Conservation (phyloP, 2,888 invertebrate species). For the Pachymerium ferrugineum region DNA sequence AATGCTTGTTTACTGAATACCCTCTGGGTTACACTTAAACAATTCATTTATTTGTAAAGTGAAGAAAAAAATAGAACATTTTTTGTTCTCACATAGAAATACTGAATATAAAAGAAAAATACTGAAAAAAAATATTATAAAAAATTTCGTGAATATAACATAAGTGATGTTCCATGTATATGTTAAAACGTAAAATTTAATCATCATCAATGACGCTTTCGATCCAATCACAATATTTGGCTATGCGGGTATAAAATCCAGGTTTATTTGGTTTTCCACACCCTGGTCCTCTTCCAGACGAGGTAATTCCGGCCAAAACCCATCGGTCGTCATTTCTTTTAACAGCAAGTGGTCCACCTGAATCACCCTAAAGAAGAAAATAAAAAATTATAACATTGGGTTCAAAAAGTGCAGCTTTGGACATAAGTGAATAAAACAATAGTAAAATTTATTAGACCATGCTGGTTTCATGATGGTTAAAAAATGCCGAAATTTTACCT, state of each 20-base stretch:
- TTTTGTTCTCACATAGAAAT: no score
- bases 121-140: background rate
- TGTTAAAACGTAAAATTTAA: background rate
- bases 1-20: no score
- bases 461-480: background rate
- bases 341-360: conserved; percentile 81
- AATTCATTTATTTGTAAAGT: no score
- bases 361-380: conserved; percentile 66
- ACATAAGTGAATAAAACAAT: conserved; percentile 3
- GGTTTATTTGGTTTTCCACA: conserved; percentile 87
- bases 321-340: conserved; percentile 77
- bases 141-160: background rate
- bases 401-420: background rate
- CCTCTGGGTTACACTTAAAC: no score
- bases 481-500: background rate
- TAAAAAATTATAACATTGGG: conserved; percentile 6
- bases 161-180: background rate
- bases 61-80: no score
- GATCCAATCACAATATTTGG: conserved; percentile 86
- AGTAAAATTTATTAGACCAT: background rate
- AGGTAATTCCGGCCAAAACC: conserved; percentile 64
- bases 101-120: background rate
- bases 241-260: conserved; percentile 88
- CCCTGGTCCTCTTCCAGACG: conserved; percentile 36
- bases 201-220: conserved; percentile 58